Conservation (phyloP, 2,797 vertebrate genomes). For the Gymnopithys bicolor region DNA sequence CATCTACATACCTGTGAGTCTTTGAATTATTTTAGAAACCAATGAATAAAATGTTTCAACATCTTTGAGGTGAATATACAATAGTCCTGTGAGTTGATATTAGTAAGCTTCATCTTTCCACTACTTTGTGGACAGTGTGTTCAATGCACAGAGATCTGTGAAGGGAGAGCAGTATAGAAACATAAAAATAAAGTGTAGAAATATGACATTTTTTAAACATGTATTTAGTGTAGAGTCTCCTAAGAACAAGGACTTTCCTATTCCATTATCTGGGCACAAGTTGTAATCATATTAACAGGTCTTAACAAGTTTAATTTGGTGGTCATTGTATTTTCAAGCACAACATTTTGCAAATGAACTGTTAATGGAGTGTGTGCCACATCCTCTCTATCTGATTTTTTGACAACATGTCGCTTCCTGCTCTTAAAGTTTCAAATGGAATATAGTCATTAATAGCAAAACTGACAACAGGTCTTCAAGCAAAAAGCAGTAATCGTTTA, state of each 20-base stretch:
- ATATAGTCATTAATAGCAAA: neutral
- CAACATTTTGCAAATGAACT: neutral
- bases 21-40: neutral
- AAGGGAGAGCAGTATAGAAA: neutral
- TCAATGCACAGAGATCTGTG: neutral
- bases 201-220: neutral
- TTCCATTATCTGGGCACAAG: neutral
- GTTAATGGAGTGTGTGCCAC: neutral
- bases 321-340: neutral
- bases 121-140: neutral
- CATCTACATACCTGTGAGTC: neutral
- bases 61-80: neutral
- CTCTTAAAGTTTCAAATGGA: neutral
- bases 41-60: neutral
- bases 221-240: neutral
- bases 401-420: neutral
- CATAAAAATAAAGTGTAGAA: neutral
- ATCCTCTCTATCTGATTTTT: neutral
- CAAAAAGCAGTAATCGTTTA: neutral
- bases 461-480: neutral
- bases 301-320: neutral
- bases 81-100: neutral
- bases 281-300: neutral
- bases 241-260: neutral
- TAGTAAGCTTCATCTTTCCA: neutral